These are phyloP conservation scores for Anticlea derivata DNA, from an alignment of 2,888 invertebrate genomes.

Conservation along the genomic window DNA sequence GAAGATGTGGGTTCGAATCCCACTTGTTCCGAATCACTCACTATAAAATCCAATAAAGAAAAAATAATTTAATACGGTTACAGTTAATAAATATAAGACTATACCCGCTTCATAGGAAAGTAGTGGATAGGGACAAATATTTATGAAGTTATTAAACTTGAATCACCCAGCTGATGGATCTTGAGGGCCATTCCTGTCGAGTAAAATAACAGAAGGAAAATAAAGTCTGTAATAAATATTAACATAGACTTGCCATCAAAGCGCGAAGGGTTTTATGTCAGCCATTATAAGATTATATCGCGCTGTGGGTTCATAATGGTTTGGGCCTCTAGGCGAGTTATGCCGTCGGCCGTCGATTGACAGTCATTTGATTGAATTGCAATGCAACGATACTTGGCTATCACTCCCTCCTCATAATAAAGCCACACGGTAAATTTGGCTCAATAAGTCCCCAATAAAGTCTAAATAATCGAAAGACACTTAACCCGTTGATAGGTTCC, in stretches of 20 bases:
- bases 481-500: slow-evolving; percentile 13
- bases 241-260: slow-evolving; percentile 26
- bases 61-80: no score
- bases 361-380: no score
- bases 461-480: slow-evolving; percentile 18
- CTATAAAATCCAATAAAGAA: no score
- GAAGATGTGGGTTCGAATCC: no score
- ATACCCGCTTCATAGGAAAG: no score
- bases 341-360: background rate
- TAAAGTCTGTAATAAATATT: slow-evolving; percentile 20
- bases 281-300: slow-evolving; percentile 31
- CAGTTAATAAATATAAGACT: no score
- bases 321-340: background rate
- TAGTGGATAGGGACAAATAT: no score
- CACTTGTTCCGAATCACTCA: no score
- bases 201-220: slow-evolving; percentile 23
- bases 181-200: slow-evolving; percentile 8
- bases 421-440: no score
- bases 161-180: slow-evolving; percentile 5
- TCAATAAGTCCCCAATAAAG: slow-evolving; percentile 48
- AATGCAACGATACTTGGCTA: no score
- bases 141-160: slow-evolving; percentile 11
- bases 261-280: slow-evolving; percentile 26
- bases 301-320: slow-evolving; percentile 24
- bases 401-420: no score